Conservation (phyloP, 2,113 vertebrate genomes). For the Pteronura brasiliensis region DNA sequence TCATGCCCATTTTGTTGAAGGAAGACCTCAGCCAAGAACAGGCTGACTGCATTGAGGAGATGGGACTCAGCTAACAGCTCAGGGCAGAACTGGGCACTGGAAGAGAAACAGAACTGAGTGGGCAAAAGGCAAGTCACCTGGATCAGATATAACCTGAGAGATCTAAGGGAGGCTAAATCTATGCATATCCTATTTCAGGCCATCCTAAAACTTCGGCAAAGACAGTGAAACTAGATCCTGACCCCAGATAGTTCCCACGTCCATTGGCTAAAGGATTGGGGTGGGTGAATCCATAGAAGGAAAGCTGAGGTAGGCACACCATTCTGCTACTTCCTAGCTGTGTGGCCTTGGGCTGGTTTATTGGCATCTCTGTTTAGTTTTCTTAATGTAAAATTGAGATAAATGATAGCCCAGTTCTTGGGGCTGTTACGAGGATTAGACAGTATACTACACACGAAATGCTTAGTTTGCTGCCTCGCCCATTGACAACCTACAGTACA, state of each 20-base stretch:
- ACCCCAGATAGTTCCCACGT: not conserved
- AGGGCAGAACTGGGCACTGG: not conserved
- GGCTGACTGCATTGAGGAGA: not conserved
- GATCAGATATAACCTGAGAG: not conserved
- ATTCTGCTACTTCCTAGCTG: not conserved
- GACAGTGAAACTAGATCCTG: not conserved
- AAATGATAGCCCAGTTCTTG: not conserved
- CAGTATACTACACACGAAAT: not conserved
- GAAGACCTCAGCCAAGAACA: not conserved
- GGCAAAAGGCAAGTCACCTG: not conserved
- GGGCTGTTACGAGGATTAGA: not conserved
- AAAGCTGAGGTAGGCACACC: not conserved
- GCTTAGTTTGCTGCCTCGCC: not conserved
- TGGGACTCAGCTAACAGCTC: not conserved
- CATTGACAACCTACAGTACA: accelerated
- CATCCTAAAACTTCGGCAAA: not conserved
- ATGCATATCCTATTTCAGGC: not conserved
- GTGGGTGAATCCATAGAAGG: not conserved
- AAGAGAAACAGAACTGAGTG: not conserved
- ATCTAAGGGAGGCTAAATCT: not conserved
- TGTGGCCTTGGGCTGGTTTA: not conserved
- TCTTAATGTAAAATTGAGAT: not conserved
- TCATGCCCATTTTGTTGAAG: not conserved
- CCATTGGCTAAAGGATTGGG: not conserved
- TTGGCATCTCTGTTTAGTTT: not conserved